phyloP scores from a whole-genome alignment of 2,113 vertebrate genomes.

The Potamarius usumacintae region DNA sequence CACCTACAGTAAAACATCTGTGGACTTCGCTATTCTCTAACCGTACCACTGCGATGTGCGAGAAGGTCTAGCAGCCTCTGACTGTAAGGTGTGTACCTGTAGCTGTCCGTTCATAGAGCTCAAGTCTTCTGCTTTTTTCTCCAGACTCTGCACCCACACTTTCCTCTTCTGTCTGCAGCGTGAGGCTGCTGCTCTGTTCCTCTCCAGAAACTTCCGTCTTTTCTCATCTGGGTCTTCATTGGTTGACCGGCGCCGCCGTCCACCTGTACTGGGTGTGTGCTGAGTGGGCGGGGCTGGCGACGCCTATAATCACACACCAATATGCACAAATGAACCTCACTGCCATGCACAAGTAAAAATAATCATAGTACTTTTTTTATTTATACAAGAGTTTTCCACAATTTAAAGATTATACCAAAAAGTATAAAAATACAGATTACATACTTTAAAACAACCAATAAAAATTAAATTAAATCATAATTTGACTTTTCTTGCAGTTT shows the following conservation, averaged over 20 bases:
- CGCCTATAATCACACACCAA: slow-evolving; percentile 70
- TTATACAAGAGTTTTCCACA: not conserved
- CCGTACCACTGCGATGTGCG: not conserved
- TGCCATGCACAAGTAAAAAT: not conserved
- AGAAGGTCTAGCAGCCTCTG: not conserved
- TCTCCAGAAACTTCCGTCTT: slow-evolving; percentile 93
- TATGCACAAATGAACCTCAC: slow-evolving; percentile 3
- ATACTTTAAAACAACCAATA: not conserved
- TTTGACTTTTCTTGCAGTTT: not conserved
- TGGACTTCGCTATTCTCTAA: not conserved
- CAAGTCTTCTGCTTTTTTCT: slow-evolving; percentile 94
- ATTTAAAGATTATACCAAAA: not conserved
- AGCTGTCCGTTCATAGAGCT: slow-evolving; percentile 89
- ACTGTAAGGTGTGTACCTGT: slow-evolving; percentile 75
- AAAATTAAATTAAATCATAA: not conserved
- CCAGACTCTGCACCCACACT: slow-evolving; percentile 96
- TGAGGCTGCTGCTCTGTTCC: slow-evolving; percentile 93
- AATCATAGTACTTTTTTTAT: too few species aligned
- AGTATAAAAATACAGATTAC: not conserved
- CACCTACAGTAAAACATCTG: not conserved
- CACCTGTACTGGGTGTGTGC: slow-evolving; percentile 88
- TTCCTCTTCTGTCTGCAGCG: slow-evolving; percentile 96
- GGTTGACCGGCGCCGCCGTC: slow-evolving; percentile 90
- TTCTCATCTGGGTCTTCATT: slow-evolving; percentile 97
- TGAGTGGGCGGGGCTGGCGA: slow-evolving; percentile 86